A percentile compares a stretch with the other conserved stretches of the same genome.
These are phyloP conservation scores for Dinocampus coccinellae DNA, from an alignment of 2,888 invertebrate genomes.

Conservation along the genomic window DNA sequence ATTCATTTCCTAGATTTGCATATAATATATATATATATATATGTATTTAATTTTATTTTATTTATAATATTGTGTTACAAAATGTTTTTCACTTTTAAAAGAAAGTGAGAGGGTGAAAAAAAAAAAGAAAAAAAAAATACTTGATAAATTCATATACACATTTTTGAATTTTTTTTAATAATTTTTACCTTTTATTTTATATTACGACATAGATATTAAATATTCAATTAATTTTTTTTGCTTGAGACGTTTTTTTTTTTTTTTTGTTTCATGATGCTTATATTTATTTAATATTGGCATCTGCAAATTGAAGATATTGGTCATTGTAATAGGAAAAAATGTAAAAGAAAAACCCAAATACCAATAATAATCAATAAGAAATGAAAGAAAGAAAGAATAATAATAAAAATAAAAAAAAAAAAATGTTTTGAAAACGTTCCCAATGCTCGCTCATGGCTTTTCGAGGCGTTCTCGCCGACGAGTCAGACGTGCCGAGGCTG, in stretches of 20 bases:
- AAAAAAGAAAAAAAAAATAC: neutral
- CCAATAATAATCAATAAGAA: too few relatives aligned
- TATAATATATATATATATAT: neutral
- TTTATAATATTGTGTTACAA: neutral
- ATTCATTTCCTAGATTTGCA: too few relatives aligned
- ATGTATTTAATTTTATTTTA: neutral
- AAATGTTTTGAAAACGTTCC: constrained; percentile 27
- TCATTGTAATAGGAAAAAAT: neutral
- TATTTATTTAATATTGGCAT: too few relatives aligned
- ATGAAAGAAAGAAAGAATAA: neutral
- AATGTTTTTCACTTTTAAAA: neutral
- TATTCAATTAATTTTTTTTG: too few relatives aligned
- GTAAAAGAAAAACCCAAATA: constrained; percentile 1
- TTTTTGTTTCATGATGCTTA: too few relatives aligned
- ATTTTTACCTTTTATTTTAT: too few relatives aligned
- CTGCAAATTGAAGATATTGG: neutral
- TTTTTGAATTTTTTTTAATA: too few relatives aligned
- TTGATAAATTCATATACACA: too few relatives aligned
- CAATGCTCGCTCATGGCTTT: constrained; percentile 34
- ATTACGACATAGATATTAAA: too few relatives aligned
- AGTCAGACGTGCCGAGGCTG: constrained; percentile 66
- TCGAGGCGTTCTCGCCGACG: constrained; percentile 44
- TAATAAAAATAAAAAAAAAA: too few relatives aligned
- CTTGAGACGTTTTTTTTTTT: too few relatives aligned
- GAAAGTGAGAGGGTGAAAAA: too few relatives aligned